These are phyloP conservation scores for Eclectus roratus DNA, from an alignment of 2,113 vertebrate species.

Conservation along the genomic window DNA sequence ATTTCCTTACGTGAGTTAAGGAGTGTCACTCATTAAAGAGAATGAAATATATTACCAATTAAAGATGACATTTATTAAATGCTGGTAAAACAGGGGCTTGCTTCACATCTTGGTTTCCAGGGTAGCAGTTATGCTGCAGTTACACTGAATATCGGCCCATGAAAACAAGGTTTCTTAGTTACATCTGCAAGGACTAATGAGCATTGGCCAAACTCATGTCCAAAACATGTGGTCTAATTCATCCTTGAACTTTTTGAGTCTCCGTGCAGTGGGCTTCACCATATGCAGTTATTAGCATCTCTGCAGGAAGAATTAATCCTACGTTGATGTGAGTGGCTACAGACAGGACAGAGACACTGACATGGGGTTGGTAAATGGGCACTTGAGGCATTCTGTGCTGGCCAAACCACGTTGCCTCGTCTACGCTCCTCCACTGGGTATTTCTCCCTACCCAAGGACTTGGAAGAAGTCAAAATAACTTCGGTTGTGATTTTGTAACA, in stretches of 20 bases:
- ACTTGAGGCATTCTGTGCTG: background rate
- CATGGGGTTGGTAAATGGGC: background rate
- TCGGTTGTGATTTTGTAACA: accelerated
- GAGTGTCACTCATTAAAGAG: background rate
- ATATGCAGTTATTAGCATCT: background rate
- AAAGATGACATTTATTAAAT: conserved; percentile 29
- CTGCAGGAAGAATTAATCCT: background rate
- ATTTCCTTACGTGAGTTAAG: background rate
- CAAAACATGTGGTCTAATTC: conserved; percentile 4
- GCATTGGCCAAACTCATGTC: background rate
- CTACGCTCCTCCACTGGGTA: background rate
- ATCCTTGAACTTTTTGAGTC: conserved; percentile 23
- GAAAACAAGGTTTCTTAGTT: conserved; percentile 4
- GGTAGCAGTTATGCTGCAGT: background rate
- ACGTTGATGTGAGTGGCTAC: background rate
- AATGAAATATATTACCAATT: conserved; percentile 13
- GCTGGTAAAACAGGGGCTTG: background rate
- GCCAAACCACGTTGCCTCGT: background rate
- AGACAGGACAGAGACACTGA: background rate
- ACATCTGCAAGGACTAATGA: conserved; percentile 37
- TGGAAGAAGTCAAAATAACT: background rate
- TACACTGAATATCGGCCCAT: background rate
- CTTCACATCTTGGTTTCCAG: background rate
- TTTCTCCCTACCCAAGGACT: background rate
- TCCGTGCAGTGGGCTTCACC: background rate